Evolutionary conservation across 37 sponge, comb jelly and placozoan genomes (phyloP), one percentile per base, ranked within the genome.

Genomic region (Geodia barretti): DNA sequence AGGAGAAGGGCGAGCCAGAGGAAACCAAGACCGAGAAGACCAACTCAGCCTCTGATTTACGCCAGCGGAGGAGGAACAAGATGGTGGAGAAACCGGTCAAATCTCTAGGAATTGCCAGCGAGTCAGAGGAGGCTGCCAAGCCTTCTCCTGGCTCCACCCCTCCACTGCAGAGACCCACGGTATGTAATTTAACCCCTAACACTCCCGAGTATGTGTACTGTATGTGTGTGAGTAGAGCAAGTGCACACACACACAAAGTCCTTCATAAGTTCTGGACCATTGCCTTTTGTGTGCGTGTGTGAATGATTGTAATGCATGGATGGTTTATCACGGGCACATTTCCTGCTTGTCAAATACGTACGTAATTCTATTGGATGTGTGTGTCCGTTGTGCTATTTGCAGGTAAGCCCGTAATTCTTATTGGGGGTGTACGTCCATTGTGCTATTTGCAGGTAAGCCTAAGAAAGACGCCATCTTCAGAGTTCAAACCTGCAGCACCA

Each of bases 71-170:
- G 31, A 67, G 68, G 54, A 82, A 8, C 1, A 82, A 82, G 64
- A 73, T 24, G 42, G 74, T 82, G 11, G 83, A 82, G 29, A 61
- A 74, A 66, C 83, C 83, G 1, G 65, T 82, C 29, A 82, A 82
- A 37, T 62, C 31, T 42, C 66, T 82, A 28, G 74, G 47, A 19
- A 73, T 73, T 41, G 79, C 54, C 1, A 79, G 79, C 24, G 66
- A 72, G 47, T 47, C 42, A 5, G 26, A 2, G 47, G 47, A 38
- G 17, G 59, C 32, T 1, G 29, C 3, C 26, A 28, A 28, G 8
- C 26, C 60, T 20, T 11, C 19, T 26, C 65, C 65, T 4, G 54
- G 54, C 7, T 14, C 54, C 65, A 64, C 65, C 5, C 65, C 65
- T 24, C 65, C 4, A 5, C 65, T 7, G 5, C 65, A 47, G 7